Evolutionary conservation across 2,888 invertebrate genomes (phyloP).

Genomic region (Thalpophila matura): DNA sequence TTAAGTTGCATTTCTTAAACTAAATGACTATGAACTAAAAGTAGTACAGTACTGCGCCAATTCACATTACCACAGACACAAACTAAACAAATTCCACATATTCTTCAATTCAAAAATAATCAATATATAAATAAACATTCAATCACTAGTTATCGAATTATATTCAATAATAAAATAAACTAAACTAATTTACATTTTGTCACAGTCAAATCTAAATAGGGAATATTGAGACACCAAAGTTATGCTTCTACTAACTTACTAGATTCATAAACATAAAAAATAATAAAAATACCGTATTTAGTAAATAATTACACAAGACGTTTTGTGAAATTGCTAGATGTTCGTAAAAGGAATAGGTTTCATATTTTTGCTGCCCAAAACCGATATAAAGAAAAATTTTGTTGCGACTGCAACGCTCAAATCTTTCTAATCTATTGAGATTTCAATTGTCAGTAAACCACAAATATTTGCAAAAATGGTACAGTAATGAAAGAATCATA

Average conservation of each 20-base stretch:
- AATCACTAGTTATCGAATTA: slow-evolving; percentile 47
- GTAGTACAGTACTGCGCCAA: slow-evolving; percentile 51
- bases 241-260: slow-evolving; percentile 30
- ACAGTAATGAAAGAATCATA: slow-evolving; percentile 7
- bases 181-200: slow-evolving; percentile 35
- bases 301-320: slow-evolving; percentile 9
- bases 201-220: slow-evolving; percentile 23
- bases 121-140: slow-evolving; percentile 42
- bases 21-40: slow-evolving; percentile 41
- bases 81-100: slow-evolving; percentile 52
- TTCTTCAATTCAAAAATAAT: slow-evolving; percentile 52
- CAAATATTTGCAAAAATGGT: slow-evolving; percentile 13
- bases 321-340: slow-evolving; percentile 10
- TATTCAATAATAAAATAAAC: slow-evolving; percentile 50
- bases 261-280: no score
- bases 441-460: slow-evolving; percentile 20
- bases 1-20: slow-evolving; percentile 37
- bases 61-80: slow-evolving; percentile 30
- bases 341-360: slow-evolving; percentile 1
- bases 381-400: slow-evolving; percentile 2
- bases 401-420: slow-evolving; percentile 8
- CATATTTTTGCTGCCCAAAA: slow-evolving; percentile 22
- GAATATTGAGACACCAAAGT: slow-evolving; percentile 31
- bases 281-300: slow-evolving; percentile 11
- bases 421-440: slow-evolving; percentile 41